Base-by-base conservation (phyloP, 2,797 vertebrate species). In the Coracias cyanogaster region DNA sequence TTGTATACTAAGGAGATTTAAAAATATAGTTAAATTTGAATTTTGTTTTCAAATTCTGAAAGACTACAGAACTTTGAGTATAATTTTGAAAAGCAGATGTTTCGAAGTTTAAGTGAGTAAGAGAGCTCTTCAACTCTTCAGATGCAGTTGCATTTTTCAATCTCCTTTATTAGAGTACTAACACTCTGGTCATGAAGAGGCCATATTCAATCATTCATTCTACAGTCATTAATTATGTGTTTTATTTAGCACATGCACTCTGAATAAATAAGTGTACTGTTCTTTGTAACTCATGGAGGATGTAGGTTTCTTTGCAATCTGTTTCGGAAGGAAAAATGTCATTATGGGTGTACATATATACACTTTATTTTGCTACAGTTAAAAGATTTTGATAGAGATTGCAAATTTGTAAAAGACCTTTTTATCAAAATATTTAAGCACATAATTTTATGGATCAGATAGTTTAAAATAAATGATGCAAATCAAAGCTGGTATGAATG, bases 101-200 rank as follows among this genome's bases (percentile, higher is more conserved):
- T 95, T 89, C 85, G 60, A 96, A 95, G 78, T 55, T 62, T 43
- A 93, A 93, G 66, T 39, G 46, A 79, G 45, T 70, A 90, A 84
- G 25, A 93, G 45, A 82, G 64, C 65, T 97, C 41, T 65, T 94
- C 45, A 93, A 7, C 77, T 79, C 20, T 81, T 97, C 78, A 66
- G n/a, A 93, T 37, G 26, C 31, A 93, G 62, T 65, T 64, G 18
- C 46, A 86, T 78, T 93, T 97, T 94, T 77, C 80, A 85, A 86
- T 91, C 43, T 96, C 22, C 35, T 93, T 97, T 90, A 94, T 94
- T 96, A 95, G 28, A 72, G 21, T 48, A 84, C 1, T 8, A 94
- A 90, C 65, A 94, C 79, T 92, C 31, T 92, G 90, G 82, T 86
- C 92, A 95, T 89, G 76, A 94, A 95, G 90, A 96, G 82, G 64